phyloP scores from a whole-genome alignment of 1,140 invertebrate species.

The Agrypnia vestita region DNA sequence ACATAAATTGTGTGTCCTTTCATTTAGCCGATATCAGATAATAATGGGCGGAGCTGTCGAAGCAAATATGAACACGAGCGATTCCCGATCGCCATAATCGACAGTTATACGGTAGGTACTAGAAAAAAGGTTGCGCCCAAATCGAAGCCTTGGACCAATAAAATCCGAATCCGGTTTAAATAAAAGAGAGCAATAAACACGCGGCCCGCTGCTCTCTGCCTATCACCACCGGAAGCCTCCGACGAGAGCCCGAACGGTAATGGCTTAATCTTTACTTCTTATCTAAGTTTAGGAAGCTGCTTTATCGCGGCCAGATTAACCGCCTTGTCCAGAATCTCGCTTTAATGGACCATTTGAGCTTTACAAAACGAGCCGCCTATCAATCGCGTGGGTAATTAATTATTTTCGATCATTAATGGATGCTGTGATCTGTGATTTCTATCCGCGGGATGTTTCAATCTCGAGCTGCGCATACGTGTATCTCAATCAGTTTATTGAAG shows the following conservation, averaged over 20 bases:
- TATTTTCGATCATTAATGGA: slow-evolving; percentile 23
- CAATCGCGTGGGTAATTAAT: slow-evolving; percentile 22
- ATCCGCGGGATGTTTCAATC: slow-evolving; percentile 28
- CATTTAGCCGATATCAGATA: too few relatives aligned
- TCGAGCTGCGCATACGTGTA: too few relatives aligned
- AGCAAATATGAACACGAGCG: too few relatives aligned
- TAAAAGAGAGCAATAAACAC: not conserved
- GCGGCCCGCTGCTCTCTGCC: not conserved
- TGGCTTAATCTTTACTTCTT: slow-evolving; percentile 42
- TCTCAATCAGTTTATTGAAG: too few relatives aligned
- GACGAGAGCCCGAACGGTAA: slow-evolving; percentile 16
- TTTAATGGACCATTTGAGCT: slow-evolving; percentile 35
- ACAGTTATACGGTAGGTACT: too few relatives aligned
- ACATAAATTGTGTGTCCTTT: too few relatives aligned
- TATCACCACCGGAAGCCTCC: slow-evolving; percentile 32
- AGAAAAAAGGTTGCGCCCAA: too few relatives aligned
- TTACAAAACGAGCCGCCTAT: slow-evolving; percentile 30
- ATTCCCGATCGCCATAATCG: too few relatives aligned
- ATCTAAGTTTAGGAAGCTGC: slow-evolving; percentile 28
- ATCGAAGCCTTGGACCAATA: not conserved
- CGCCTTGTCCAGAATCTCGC: slow-evolving; percentile 27
- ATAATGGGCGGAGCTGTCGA: too few relatives aligned
- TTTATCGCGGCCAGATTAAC: slow-evolving; percentile 39
- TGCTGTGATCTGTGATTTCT: not conserved
- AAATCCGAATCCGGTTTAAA: slow-evolving; percentile 9